These are phyloP conservation scores for Acrobasis suavella DNA, from an alignment of 2,888 invertebrate species.

Conservation along the genomic window DNA sequence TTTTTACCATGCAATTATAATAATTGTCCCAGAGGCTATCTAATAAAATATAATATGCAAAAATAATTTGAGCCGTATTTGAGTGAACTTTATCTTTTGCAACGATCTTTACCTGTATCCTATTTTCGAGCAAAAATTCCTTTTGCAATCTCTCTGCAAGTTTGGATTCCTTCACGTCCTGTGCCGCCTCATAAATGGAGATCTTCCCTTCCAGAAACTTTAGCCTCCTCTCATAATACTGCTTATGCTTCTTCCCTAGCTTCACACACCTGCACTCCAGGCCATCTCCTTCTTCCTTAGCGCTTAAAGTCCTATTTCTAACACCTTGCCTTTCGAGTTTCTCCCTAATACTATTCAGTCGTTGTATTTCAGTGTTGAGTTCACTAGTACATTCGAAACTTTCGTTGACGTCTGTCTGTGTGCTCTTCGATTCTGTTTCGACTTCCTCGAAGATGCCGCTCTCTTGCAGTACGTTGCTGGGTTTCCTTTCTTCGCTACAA, in stretches of 20 bases:
- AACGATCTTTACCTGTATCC: slow-evolving; percentile 63
- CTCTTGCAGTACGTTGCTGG: slow-evolving; percentile 84
- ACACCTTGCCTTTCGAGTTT: slow-evolving; percentile 83
- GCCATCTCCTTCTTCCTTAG: slow-evolving; percentile 68
- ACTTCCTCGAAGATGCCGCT: slow-evolving; percentile 88
- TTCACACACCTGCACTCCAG: slow-evolving; percentile 78
- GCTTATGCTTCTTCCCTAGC: slow-evolving; percentile 82
- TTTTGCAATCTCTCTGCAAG: slow-evolving; percentile 84
- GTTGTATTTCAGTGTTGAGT: slow-evolving; percentile 84
- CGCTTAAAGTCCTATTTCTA: slow-evolving; percentile 73
- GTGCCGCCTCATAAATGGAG: slow-evolving; percentile 85
- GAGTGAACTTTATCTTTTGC: neutral
- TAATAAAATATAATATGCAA: too few species aligned
- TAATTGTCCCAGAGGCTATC: too few species aligned
- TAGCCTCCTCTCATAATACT: slow-evolving; percentile 85
- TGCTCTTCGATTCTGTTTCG: slow-evolving; percentile 72
- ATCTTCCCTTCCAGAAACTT: slow-evolving; percentile 85
- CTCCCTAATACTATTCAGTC: slow-evolving; percentile 84
- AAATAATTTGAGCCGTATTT: too few species aligned
- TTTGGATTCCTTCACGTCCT: slow-evolving; percentile 83
- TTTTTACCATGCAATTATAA: too few species aligned
- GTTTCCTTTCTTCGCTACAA: slow-evolving; percentile 74
- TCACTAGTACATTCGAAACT: slow-evolving; percentile 78
- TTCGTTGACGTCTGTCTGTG: slow-evolving; percentile 83
- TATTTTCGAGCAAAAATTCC: slow-evolving; percentile 80